Evolutionary conservation across 2,797 vertebrate genomes (phyloP).

Genomic region (Oophaga sylvatica): DNA sequence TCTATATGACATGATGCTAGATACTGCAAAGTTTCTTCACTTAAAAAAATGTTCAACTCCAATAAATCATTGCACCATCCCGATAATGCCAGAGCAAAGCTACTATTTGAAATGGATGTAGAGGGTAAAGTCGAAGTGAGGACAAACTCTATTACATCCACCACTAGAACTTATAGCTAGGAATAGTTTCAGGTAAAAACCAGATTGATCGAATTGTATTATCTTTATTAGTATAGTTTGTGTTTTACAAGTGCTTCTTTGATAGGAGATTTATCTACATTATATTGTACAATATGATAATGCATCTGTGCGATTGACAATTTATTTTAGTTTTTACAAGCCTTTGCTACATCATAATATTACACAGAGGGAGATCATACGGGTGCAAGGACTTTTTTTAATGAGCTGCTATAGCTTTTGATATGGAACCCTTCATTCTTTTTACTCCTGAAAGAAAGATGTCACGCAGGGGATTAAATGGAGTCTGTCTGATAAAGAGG

Average conservation of each 20-base stretch:
- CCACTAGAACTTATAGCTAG: too few relatives aligned
- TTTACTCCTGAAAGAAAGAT: slow-evolving; percentile 66
- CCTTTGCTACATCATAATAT: slow-evolving; percentile 11
- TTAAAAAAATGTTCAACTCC: too few relatives aligned
- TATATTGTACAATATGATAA: slow-evolving; percentile 6
- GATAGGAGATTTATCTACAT: slow-evolving; percentile 2
- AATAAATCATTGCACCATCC: too few relatives aligned
- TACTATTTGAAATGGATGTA: too few relatives aligned
- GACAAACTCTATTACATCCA: too few relatives aligned
- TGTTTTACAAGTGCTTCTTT: not conserved
- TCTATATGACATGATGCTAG: too few relatives aligned
- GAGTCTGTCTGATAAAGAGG: slow-evolving; percentile 66
- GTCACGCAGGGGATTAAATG: slow-evolving; percentile 69
- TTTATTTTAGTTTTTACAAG: slow-evolving; percentile 1
- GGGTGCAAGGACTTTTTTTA: slow-evolving; percentile 68
- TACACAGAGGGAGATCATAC: slow-evolving; percentile 65
- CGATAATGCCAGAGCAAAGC: too few relatives aligned
- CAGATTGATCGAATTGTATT: not conserved
- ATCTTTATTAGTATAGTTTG: not conserved
- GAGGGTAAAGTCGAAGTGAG: too few relatives aligned
- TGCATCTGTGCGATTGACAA: not conserved
- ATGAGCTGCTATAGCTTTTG: slow-evolving; percentile 73
- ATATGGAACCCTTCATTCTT: slow-evolving; percentile 63
- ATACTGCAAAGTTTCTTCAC: too few relatives aligned
- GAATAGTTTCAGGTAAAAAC: not conserved